These are phyloP conservation scores for Astur gentilis DNA, from an alignment of 2,113 vertebrate species.

Conservation along the genomic window DNA sequence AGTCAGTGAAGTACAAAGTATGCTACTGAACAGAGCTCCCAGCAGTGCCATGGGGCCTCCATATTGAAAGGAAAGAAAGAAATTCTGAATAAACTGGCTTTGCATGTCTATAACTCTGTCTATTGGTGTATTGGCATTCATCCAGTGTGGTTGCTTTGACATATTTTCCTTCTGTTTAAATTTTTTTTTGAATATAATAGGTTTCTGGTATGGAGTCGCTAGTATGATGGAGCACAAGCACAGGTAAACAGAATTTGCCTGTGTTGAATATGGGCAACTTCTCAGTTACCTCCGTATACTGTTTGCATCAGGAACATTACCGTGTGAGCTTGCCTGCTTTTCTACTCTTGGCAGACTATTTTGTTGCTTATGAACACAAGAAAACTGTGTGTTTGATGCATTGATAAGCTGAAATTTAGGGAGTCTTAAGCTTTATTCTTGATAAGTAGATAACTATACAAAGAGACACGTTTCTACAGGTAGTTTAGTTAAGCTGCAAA, in stretches of 20 bases:
- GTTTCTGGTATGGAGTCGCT: background rate
- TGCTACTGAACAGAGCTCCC: background rate
- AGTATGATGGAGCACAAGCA: background rate
- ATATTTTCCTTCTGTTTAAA: background rate
- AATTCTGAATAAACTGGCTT: background rate
- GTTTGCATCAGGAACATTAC: background rate
- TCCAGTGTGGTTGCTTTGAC: background rate
- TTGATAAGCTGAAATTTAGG: background rate
- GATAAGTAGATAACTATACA: background rate
- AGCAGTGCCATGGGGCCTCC: background rate
- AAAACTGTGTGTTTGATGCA: background rate
- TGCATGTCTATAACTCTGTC: background rate
- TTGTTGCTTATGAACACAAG: background rate
- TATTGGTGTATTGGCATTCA: background rate
- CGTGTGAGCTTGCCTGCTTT: background rate
- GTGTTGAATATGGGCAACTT: background rate
- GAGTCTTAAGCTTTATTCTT: background rate
- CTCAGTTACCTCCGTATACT: background rate
- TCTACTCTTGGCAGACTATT: background rate
- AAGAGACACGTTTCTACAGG: background rate
- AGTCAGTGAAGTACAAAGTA: background rate
- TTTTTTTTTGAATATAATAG: background rate
- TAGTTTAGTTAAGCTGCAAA: background rate
- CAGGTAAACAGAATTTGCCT: background rate
- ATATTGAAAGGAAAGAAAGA: background rate